These are phyloP conservation scores for Vimba vimba DNA, from an alignment of 2,113 vertebrate genomes.

Conservation along the genomic window DNA sequence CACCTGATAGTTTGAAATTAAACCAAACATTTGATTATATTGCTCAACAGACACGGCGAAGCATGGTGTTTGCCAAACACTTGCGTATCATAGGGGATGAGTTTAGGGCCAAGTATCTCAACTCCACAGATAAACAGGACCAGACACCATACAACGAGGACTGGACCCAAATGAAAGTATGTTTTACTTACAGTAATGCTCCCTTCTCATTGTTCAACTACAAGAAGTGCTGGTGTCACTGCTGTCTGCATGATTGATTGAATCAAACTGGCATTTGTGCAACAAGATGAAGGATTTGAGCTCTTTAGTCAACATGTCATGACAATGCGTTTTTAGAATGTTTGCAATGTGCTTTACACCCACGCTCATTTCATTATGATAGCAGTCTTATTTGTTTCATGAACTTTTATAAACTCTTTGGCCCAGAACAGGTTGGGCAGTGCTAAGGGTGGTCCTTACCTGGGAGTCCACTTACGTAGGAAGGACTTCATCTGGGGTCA, in stretches of 20 bases:
- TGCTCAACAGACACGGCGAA: conserved; percentile 84
- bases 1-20: not conserved
- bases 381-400: not conserved
- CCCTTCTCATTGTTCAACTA: not conserved
- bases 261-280: not conserved
- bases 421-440: conserved; percentile 81
- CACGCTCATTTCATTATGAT: not conserved
- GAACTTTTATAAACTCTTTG: not conserved
- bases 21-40: not conserved
- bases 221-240: not conserved
- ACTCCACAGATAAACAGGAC: conserved; percentile 85
- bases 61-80: conserved; percentile 96
- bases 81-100: conserved; percentile 85
- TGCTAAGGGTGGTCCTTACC: conserved; percentile 87
- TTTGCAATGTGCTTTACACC: conserved; percentile 3
- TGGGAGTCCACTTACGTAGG: conserved; percentile 89
- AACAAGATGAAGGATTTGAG: not conserved
- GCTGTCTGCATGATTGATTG: not conserved
- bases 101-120: conserved; percentile 84
- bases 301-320: not conserved
- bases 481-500: conserved; percentile 98
- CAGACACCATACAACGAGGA: conserved; percentile 84
- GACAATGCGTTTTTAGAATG: not conserved
- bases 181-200: conserved; percentile 27
- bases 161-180: conserved; percentile 92